Base-by-base conservation (phyloP, 2,113 vertebrate species). In the Chaenocephalus aceratus region DNA sequence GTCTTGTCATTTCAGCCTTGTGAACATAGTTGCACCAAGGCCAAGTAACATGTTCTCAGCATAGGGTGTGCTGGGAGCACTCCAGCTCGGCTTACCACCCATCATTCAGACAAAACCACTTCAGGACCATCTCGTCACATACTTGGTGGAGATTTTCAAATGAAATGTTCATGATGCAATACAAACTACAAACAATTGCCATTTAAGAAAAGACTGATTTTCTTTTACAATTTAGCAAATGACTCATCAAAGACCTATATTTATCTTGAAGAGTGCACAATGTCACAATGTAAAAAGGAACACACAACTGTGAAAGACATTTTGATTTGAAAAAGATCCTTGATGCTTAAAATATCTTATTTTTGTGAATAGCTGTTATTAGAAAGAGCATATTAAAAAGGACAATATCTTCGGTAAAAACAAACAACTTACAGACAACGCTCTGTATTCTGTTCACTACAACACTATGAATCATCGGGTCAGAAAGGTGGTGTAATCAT, bases 401-500 rank as follows among this genome's bases (percentile, higher is more conserved):
- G 10, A 73, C 7, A n/a, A 0, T 10, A 14, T 75, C 26, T 72
- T 59, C 26, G 56, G n/a, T 23, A 59, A 79, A 68, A 80, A 77
- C 36, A 72, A 72, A 84, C 10, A 44, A 56, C 61, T 75, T 54
- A 41, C 36, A 57, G 46, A 34, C 65, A 26, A 64, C 1, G 9
- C 59, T 88, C 41, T 3, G 61, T 81, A 81, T 86, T 83, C 74
- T 41, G 64, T 82, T 81, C 66, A 60, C 79, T 82, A 41, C 53
- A 72, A 71, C 79, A 68, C 71, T 69, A 88, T 90, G 83, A 91
- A 90, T 92, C 88, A 88, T 66, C 86, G 72, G 76, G 65, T 44
- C 79, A 70, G 67, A 86, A 83, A 89, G 83, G 77, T 75, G 83
- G 80, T 85, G 84, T 79, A 88, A 90, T 89, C 90, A 82, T 87